Percentiles rank a stretch among this genome's conserved stretches.
phyloP scores from a whole-genome alignment of 1,140 invertebrate genomes.

The Ceratina calcarata region DNA sequence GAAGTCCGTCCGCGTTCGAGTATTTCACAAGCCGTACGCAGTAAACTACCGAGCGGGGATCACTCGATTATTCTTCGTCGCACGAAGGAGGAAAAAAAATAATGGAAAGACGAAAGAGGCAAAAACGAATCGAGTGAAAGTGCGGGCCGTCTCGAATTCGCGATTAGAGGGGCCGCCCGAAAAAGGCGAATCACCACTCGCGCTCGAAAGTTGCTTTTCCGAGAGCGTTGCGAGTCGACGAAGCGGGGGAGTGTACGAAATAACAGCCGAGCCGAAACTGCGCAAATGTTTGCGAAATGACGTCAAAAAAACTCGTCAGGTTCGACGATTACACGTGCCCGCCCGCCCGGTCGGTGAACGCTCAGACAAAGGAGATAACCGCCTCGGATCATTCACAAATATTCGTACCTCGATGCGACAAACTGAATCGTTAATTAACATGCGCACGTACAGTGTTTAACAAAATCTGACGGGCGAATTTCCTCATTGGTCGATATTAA shows the following conservation, averaged over 20 bases:
- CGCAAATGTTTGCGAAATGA: constrained; percentile 70
- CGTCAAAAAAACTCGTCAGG: constrained; percentile 55
- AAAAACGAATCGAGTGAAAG: constrained; percentile 54
- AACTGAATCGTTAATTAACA: no score
- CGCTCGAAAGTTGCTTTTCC: constrained; percentile 40
- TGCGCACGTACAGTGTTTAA: no score
- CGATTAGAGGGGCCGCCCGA: constrained; percentile 55
- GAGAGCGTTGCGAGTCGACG: constrained; percentile 9
- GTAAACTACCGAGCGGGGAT: no score
- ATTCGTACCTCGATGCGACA: no score
- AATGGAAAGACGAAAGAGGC: constrained; percentile 7
- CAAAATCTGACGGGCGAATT: no score
- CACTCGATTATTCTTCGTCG: no score
- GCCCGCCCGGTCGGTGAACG: constrained; percentile 26
- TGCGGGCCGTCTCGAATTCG: constrained; percentile 54
- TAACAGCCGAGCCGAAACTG: constrained; percentile 45
- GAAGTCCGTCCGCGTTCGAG: no score
- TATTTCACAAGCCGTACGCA: no score
- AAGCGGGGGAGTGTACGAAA: neutral
- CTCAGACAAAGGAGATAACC: constrained; percentile 10
- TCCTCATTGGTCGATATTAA: no score
- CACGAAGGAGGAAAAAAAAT: no score
- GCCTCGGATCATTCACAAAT: no score
- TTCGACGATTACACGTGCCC: constrained; percentile 19
- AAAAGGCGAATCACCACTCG: constrained; percentile 60